Conservation (phyloP, 2,888 invertebrate species). For the Ctenicera cuprea region DNA sequence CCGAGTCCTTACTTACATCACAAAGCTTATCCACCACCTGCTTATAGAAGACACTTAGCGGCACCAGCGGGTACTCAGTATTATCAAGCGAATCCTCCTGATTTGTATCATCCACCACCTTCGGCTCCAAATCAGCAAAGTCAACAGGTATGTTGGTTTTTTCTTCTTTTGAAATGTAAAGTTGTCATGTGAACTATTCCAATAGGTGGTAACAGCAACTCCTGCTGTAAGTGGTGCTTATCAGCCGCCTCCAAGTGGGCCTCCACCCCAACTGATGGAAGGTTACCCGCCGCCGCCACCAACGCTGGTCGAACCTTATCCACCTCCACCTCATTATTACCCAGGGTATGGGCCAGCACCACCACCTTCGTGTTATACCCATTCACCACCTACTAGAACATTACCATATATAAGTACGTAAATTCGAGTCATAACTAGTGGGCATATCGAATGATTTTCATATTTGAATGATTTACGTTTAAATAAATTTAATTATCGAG, state of each 20-base stretch:
- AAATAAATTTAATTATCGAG: too few relatives aligned
- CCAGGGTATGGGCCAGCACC: slow-evolving; percentile 70
- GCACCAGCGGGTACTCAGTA: slow-evolving; percentile 71
- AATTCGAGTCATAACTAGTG: too few relatives aligned
- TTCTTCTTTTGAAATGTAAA: background rate
- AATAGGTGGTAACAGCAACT: slow-evolving; percentile 69
- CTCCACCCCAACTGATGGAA: slow-evolving; percentile 66
- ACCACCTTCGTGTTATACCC: slow-evolving; percentile 76
- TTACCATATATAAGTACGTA: slow-evolving; percentile 78
- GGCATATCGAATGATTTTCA: too few relatives aligned
- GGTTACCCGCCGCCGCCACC: slow-evolving; percentile 72
- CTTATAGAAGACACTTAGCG: slow-evolving; percentile 66
- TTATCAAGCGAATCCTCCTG: slow-evolving; percentile 74
- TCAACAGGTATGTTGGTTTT: slow-evolving; percentile 64
- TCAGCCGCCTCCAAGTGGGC: slow-evolving; percentile 68
- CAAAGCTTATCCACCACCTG: slow-evolving; percentile 65
- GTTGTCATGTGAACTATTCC: slow-evolving; percentile 9
- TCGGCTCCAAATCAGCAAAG: slow-evolving; percentile 65
- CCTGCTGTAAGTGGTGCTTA: slow-evolving; percentile 71
- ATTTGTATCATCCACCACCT: slow-evolving; percentile 73
- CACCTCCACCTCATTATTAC: slow-evolving; percentile 74
- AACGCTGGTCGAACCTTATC: slow-evolving; percentile 71
- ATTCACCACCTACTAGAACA: slow-evolving; percentile 78
- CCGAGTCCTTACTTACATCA: slow-evolving; percentile 68
- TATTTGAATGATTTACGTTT: too few relatives aligned